Conservation (phyloP, 2,888 invertebrate genomes). For the Tetragonisca angustula region DNA sequence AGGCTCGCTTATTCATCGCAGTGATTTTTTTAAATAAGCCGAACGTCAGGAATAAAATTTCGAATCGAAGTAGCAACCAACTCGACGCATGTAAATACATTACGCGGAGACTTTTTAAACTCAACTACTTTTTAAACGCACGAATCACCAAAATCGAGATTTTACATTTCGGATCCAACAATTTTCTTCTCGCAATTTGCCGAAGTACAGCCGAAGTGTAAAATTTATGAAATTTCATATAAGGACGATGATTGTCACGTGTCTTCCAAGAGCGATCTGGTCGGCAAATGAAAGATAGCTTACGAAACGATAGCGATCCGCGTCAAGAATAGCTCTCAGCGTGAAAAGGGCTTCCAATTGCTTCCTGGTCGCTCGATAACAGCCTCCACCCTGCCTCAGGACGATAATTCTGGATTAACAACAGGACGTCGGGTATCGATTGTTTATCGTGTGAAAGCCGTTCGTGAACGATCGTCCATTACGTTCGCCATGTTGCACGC, state of each 20-base stretch:
- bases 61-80: slow-evolving; percentile 15
- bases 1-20: slow-evolving; percentile 67
- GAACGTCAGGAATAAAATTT: slow-evolving; percentile 65
- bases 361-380: slow-evolving; percentile 70
- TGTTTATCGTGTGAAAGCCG: slow-evolving; percentile 74
- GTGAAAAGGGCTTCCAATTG: slow-evolving; percentile 63
- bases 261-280: slow-evolving; percentile 2
- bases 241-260: neutral
- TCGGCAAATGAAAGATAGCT: slow-evolving; percentile 40
- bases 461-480: slow-evolving; percentile 69
- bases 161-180: neutral
- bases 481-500: slow-evolving; percentile 59
- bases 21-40: slow-evolving; percentile 61
- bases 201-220: neutral
- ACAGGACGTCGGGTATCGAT: slow-evolving; percentile 70
- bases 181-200: neutral
- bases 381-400: slow-evolving; percentile 55
- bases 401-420: slow-evolving; percentile 71
- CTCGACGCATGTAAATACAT: too few species aligned
- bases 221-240: neutral
- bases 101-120: too few species aligned
- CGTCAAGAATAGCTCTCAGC: slow-evolving; percentile 45
- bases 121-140: too few species aligned
- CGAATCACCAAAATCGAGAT: neutral
- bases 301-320: slow-evolving; percentile 53